Evolutionary conservation across 2,888 invertebrate genomes (phyloP).

Genomic region (Orthonevra nobilis): DNA sequence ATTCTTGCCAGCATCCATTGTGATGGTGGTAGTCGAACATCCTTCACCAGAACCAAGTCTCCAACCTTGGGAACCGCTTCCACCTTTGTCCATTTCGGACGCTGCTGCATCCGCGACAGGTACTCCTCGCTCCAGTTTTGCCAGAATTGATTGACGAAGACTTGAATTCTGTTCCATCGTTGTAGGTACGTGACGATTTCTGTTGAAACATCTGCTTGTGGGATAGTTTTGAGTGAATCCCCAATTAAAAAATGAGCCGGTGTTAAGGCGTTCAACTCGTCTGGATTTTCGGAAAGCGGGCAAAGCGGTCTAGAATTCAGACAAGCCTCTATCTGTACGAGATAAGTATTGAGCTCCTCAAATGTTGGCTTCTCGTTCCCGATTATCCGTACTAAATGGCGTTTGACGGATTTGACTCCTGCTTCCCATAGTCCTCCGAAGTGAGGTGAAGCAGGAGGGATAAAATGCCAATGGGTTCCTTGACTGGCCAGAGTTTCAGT

Average conservation of each 20-base stretch:
- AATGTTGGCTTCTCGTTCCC: background rate
- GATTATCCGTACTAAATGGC: background rate
- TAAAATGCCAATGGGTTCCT: background rate
- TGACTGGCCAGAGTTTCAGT: background rate
- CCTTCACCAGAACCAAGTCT: background rate
- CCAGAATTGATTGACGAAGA: background rate
- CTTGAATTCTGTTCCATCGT: conserved; percentile 1
- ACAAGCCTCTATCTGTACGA: conserved; percentile 1
- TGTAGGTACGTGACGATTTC: background rate
- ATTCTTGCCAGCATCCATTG: conserved; percentile 10
- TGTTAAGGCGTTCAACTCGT: background rate
- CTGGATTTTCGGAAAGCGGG: background rate
- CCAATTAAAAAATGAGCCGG: background rate
- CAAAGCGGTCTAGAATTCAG: background rate
- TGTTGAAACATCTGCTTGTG: background rate
- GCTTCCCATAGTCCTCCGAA: conserved; percentile 13
- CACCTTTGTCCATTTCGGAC: conserved; percentile 6
- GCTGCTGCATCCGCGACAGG: conserved; percentile 9
- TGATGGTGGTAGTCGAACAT: background rate
- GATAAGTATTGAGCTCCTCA: conserved; percentile 4
- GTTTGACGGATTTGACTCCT: background rate
- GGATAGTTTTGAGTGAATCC: background rate
- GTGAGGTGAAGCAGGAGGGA: background rate
- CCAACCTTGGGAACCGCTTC: background rate
- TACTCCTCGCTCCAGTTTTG: conserved; percentile 11